Base-by-base conservation (phyloP, 2,113 vertebrate species). In the Apus apus region DNA sequence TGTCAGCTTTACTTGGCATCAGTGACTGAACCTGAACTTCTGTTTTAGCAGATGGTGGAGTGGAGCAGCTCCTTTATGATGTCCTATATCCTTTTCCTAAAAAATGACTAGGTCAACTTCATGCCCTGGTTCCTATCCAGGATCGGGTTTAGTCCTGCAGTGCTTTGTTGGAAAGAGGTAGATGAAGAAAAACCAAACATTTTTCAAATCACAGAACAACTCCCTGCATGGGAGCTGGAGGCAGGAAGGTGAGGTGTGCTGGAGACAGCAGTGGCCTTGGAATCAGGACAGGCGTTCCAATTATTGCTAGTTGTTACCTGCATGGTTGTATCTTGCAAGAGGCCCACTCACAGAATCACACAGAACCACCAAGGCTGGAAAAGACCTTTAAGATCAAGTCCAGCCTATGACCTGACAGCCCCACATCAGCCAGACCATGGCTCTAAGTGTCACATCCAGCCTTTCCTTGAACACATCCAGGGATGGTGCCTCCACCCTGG, bases 161-260 rank as follows among this genome's bases (percentile, higher is more conserved):
- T 23, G 58, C 43, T 51, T 36, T 34, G 25, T 76, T 75, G 78
- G 45, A 50, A 84, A 62, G 21, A 61, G 27, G 32, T 23, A 36
- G 53, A 46, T 68, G 40, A 30, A 87, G 66, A 75, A 57, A 66
- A 62, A 20, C 11, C 57, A 54, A 65, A 14, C 4, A 11, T 27
- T 38, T 76, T 65, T 56, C n/a, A n/a, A 57, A 38, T 14, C 64
- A 64, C 34, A 0, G 0, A 58, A 17, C 43, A 20, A 0, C 56
- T 22, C 26, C 22, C 21, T 16, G 30, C 10, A 3, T 18, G 11
- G 32, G 64, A 91, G 48, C 74, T 51, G 32, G 18, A 36, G 53
- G 57, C 66, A 68, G 50, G 8, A 38, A 38, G 38, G 38, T 25
- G 18, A 36, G 26, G 10, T 57, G 15, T 76, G 71, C 62, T 62